Conservation (phyloP, 2,797 vertebrate genomes). For the Alcedo quadribrachys region DNA sequence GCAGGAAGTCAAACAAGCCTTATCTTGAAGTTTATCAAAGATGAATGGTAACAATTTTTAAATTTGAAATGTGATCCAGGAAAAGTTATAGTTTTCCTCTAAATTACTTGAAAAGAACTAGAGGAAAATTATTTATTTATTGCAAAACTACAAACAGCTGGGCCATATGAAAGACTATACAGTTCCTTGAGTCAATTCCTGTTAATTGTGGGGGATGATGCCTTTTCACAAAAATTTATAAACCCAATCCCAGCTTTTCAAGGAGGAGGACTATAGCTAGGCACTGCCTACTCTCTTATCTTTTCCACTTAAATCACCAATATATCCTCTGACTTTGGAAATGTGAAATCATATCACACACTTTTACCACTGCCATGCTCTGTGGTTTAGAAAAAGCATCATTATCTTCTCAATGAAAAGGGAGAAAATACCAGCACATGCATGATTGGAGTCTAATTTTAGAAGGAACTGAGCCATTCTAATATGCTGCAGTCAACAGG, state of each 20-base stretch:
- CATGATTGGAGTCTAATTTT: constrained; percentile 21
- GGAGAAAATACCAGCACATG: constrained; percentile 1
- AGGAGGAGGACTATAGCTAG: not conserved
- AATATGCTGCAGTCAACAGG: constrained; percentile 45
- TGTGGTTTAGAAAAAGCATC: not conserved
- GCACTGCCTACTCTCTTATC: not conserved
- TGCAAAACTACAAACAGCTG: not conserved
- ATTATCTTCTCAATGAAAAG: not conserved
- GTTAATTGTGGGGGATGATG: not conserved
- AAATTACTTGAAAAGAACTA: not conserved
- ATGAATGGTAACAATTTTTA: not conserved
- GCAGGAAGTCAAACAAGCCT: not conserved
- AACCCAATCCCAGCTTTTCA: not conserved
- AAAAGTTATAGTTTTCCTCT: not conserved
- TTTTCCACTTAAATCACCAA: not conserved
- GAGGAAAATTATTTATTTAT: not conserved
- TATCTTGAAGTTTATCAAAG: not conserved
- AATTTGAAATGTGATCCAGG: no score
- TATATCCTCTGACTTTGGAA: not conserved
- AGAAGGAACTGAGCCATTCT: constrained; percentile 37
- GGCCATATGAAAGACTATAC: not conserved
- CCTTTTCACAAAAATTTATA: not conserved
- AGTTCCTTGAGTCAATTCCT: not conserved
- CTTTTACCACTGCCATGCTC: not conserved
- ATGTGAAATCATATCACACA: not conserved